Evolutionary conservation across 2,888 invertebrate genomes (phyloP), one percentile per base, ranked within the genome.

Genomic region (Hipparchia sbordonii): DNA sequence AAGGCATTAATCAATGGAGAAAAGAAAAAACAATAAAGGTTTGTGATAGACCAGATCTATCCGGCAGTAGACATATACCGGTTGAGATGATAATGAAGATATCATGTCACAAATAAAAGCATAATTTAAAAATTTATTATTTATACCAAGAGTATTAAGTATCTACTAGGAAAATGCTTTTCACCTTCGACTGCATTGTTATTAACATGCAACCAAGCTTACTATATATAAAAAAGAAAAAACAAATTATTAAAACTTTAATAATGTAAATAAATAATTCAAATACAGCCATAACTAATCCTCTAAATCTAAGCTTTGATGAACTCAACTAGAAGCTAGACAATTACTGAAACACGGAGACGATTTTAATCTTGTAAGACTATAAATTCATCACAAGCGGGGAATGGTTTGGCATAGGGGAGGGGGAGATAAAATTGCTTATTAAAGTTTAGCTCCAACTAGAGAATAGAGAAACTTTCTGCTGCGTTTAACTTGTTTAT

Each of bases 321-420:
- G 48, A 48, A 51, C 45, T 23, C 46, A 10, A 54, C 9, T 70
- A 54, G 45, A 48, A 62, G 70, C 72, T 51, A 70, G 73, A 72
- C 73, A 72, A 73, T 75, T 70, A 57, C 74, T 67, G 72, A 56
- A 75, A 67, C 70, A 73, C 51, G 52, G 57, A 70, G 71, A 74
- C 71, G 69, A 74, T 76, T 75, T 78, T 77, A 77, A 76, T 77
- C 75, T 76, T 67, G 67, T 74, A 74, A 74, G 74, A 74, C 72
- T 56, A 75, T 77, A 77, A 75, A 77, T 77, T 76, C 75, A 74
- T 74, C 74, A 72, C 71, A 67, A 74, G 67, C 56, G 59, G 57
- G 60, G 71, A 75, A 69, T 46, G 73, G 59, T 59, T 61, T 5
- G 39, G 56, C 9, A 46, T 23, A n/a, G 39, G 65, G 39, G 4